Base-by-base conservation (phyloP, 2,888 invertebrate species). In the Volucella zonaria region DNA sequence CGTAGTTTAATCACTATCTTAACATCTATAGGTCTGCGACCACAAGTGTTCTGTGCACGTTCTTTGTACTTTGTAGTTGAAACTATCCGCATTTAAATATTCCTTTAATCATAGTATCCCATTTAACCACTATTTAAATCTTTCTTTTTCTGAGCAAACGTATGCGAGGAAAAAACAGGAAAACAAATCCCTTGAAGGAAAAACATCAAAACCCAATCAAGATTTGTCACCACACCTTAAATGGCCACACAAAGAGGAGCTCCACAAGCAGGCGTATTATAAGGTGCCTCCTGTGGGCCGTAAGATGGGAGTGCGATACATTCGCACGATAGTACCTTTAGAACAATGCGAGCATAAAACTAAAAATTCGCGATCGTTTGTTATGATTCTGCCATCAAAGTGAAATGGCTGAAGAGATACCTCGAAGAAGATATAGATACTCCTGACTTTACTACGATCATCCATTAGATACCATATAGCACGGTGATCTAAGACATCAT, bases 391-490 rank as follows among this genome's bases (percentile, higher is more conserved):
- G 12, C 43, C 15, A 8, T 62, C 8, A 15, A 70, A 58, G 71
- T 64, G 62, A 49, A 49, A 38, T 49, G 49, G 49, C 43, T 12
- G 38, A 47, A 49, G 47, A 59, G 40, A 14, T 15, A 56, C 38
- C 23, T 47, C 11, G 11, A 40, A 66, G 43, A 18, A 47, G 18
- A 45, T 15, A 51, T 31, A 31, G 31, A 31, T 31, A 31, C 31
- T 31, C 31, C 31, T 6, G 31, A 31, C 31, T 6, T n/a, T 54
- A 52, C 79, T 56, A 83, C 70, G 74, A 83, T 79, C 75, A n/a
- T 83, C 83, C 79, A 83, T 83, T 83, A 83, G 75, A 15, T 18
- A 23, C 62, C 79, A 83, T 83, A 83, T 64, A 54, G 83, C 83
- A 83, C 83, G 23, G 31, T 31, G 38, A 64, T 64, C 47, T 18